Evolutionary conservation across 2,113 vertebrate genomes (phyloP).

Genomic region (Rousettus leschenaultii): DNA sequence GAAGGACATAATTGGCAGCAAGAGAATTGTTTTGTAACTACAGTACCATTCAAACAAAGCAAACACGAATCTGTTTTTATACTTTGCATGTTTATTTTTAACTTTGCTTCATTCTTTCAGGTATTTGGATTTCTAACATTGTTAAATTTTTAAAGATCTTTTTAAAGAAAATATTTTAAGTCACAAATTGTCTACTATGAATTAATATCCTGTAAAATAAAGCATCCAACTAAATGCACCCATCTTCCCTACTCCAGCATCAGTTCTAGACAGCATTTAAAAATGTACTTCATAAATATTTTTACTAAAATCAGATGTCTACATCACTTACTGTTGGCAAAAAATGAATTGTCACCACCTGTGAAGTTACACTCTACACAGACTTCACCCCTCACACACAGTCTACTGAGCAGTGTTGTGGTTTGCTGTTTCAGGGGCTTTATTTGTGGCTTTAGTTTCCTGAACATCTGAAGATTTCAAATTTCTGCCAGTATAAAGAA

Average conservation of each 20-base stretch:
- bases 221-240: background rate
- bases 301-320: background rate
- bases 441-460: background rate
- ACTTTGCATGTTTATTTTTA: background rate
- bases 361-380: no score
- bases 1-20: background rate
- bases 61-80: background rate
- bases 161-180: background rate
- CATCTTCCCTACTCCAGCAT: background rate
- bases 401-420: background rate
- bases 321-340: background rate
- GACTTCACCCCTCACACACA: background rate
- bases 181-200: background rate
- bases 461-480: background rate
- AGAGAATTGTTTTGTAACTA: background rate
- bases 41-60: background rate
- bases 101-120: background rate
- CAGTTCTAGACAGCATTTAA: background rate
- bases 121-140: constrained; percentile 19
- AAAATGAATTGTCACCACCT: background rate
- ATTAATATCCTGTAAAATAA: background rate
- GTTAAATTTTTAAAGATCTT: background rate
- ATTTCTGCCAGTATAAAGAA: background rate
- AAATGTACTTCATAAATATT: background rate
- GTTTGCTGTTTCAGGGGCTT: background rate